Percentiles rank a stretch among this genome's conserved stretches.
Conservation (phyloP, 2,113 vertebrate species). For the Xiphophorus couchianus region DNA sequence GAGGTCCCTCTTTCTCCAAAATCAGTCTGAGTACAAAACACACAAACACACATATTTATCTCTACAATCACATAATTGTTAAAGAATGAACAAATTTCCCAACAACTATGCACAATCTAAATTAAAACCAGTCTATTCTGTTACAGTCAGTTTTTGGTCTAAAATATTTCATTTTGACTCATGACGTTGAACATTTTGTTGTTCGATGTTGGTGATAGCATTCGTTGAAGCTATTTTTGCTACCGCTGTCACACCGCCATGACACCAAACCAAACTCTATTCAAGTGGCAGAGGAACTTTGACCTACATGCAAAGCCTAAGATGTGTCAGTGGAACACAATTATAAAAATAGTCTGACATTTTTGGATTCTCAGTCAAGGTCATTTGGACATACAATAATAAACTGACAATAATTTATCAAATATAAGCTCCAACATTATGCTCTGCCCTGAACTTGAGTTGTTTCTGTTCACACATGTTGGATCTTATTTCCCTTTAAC, state of each 20-base stretch:
- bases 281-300: not conserved
- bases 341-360: not conserved
- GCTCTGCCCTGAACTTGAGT: not conserved
- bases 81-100: not conserved
- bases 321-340: not conserved
- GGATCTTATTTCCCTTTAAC: not conserved
- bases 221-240: not conserved
- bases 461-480: not conserved
- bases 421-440: not conserved
- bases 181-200: too few relatives aligned
- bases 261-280: not conserved
- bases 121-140: too few relatives aligned
- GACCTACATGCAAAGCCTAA: not conserved
- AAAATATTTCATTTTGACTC: too few relatives aligned
- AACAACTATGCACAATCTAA: too few relatives aligned
- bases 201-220: too few relatives aligned
- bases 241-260: not conserved
- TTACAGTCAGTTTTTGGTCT: too few relatives aligned
- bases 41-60: not conserved
- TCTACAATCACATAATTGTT: too few relatives aligned
- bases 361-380: not conserved
- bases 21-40: conserved; percentile 83
- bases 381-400: not conserved
- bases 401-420: too few relatives aligned
- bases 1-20: conserved; percentile 95